Evolutionary conservation across 1,140 invertebrate genomes (phyloP), one percentile per base, ranked within the genome.

Genomic region (Planococcus citri): DNA sequence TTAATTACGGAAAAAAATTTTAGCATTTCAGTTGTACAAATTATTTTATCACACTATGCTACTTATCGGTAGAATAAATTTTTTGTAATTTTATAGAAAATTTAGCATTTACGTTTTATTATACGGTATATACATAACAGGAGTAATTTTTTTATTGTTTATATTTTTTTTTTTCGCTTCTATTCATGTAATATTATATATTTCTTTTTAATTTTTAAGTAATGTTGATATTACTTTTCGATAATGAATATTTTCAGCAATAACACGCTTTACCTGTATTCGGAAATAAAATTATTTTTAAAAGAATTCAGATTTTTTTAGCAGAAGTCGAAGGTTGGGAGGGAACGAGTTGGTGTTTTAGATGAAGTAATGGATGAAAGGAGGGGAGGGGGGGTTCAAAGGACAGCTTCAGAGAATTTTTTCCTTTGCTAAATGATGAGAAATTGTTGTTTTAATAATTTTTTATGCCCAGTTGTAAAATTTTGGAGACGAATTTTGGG

Each of bases 221-320:
- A 25, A 64, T 64, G 60, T 64, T 64, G 24, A 64, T 64, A 64
- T 64, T 64, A 64, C 25, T 27, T 64, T 64, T 64, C 60, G 60
- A 27, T 64, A n/a, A 64, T 64, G 60, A 64, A 64, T 64, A 64
- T 64, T 64, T 64, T 64, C 60, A 64, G 60, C 60, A 64, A 64
- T 64, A 64, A 64, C 60, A 64, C 60, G 60, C 60, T 64, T 64
- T 64, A 64, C 60, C 60, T 64, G 60, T 64, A 64, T 64, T 64
- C 25, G 60, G 17, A 64, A 64, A 25, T 64, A 64, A 64, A 64
- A 24, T 25, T 64, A 25, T 25, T 64, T 64, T 64, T 64, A 25
- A 64, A 64, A 64, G 25, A 64, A 20, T 51, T 33, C 29, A 12
- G 29, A 6, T 33, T 33, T 33, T 33, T 33, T 33, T 33, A n/a